phyloP scores from a whole-genome alignment of 2,797 vertebrate species.

The Leptodactylus fallax region DNA sequence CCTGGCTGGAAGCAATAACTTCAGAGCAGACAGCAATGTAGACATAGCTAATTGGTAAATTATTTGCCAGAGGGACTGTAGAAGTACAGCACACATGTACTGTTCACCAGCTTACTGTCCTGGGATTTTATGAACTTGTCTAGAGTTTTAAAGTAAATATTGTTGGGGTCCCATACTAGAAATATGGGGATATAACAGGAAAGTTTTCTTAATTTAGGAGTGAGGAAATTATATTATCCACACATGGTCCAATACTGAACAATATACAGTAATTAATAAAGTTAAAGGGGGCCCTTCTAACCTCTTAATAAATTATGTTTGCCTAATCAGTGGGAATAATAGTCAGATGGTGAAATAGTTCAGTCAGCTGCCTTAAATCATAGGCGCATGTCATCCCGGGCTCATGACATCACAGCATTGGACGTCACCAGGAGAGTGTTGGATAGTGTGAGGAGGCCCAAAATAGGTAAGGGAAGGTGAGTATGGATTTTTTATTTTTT shows the following conservation, averaged over 20 bases:
- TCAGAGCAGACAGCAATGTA: constrained; percentile 39
- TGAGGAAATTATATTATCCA: constrained; percentile 4
- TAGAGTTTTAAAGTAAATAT: constrained; percentile 32
- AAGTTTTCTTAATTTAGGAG: constrained; percentile 13
- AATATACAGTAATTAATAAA: too few species aligned
- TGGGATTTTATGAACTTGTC: constrained; percentile 38
- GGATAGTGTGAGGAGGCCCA: too few species aligned
- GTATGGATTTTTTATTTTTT: too few species aligned
- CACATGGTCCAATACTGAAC: not conserved
- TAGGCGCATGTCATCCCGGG: too few species aligned
- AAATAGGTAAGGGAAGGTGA: too few species aligned
- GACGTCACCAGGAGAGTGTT: too few species aligned
- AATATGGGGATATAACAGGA: not conserved
- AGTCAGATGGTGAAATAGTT: too few species aligned
- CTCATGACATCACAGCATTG: too few species aligned
- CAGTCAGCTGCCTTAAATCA: too few species aligned
- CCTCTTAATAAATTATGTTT: too few species aligned
- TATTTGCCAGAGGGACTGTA: constrained; percentile 32
- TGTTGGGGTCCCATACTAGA: not conserved
- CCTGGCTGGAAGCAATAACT: constrained; percentile 54
- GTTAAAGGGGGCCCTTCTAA: too few species aligned
- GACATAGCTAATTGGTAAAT: constrained; percentile 52
- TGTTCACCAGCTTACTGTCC: constrained; percentile 9
- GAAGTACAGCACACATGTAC: constrained; percentile 40
- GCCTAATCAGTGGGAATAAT: too few species aligned